Conservation (phyloP, 2,888 invertebrate genomes). For the Trimorus sp. region DNA sequence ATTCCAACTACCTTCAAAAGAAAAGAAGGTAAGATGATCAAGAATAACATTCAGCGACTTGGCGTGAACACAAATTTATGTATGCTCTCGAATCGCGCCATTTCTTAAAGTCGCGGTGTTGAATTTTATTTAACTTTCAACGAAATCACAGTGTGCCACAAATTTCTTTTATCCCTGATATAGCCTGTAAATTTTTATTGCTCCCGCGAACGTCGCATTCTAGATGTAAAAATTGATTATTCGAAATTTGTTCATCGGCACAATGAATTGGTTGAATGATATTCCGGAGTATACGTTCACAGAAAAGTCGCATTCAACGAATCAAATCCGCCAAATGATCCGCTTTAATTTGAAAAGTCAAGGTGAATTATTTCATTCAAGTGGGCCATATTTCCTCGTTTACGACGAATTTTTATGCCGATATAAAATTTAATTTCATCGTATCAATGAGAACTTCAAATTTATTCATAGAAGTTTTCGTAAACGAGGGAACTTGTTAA, state of each 20-base stretch:
- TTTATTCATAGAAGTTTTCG: constrained; percentile 41
- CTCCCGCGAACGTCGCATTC: not conserved
- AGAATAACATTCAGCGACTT: no score
- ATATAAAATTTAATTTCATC: constrained; percentile 39
- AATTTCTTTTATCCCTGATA: constrained; percentile 20
- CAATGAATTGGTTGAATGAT: constrained; percentile 9
- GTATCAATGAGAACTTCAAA: constrained; percentile 37
- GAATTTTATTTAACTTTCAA: constrained; percentile 12
- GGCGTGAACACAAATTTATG: no score
- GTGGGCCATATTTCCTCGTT: constrained; percentile 32
- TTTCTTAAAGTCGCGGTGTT: not conserved
- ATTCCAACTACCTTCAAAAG: no score
- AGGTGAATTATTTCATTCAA: constrained; percentile 38
- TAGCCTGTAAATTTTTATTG: constrained; percentile 24
- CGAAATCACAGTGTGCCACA: constrained; percentile 7
- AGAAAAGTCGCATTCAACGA: constrained; percentile 10
- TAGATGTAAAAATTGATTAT: constrained; percentile 20
- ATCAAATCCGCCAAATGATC: constrained; percentile 30
- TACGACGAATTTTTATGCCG: constrained; percentile 31
- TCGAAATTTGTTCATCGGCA: constrained; percentile 19
- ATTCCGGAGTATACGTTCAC: not conserved
- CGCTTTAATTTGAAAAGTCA: constrained; percentile 43
- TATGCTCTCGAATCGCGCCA: not conserved
- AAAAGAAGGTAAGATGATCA: no score
- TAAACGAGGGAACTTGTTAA: constrained; percentile 23